A percentile compares a stretch with the other conserved stretches of the same genome.
phyloP scores from a whole-genome alignment of 2,888 invertebrate genomes.

The Caenorhabditis sulstoni region DNA sequence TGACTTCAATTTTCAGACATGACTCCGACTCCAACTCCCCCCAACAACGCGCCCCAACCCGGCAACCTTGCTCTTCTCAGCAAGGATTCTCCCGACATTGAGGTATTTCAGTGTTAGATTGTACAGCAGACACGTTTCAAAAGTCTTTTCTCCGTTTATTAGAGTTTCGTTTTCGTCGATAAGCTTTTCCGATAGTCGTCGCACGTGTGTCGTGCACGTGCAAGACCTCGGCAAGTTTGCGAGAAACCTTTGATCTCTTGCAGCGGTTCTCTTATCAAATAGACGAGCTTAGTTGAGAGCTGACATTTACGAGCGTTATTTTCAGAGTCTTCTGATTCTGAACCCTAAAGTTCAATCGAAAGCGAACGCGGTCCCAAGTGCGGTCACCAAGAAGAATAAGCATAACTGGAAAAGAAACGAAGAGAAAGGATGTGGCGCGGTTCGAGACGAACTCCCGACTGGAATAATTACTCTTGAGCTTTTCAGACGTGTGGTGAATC shows the following conservation, averaged over 20 bases:
- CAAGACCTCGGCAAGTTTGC: slow-evolving; percentile 13
- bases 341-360: slow-evolving; percentile 90
- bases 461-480: not conserved
- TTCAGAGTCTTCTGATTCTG: slow-evolving; percentile 89
- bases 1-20: slow-evolving; percentile 19
- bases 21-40: slow-evolving; percentile 38
- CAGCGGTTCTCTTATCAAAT: slow-evolving; percentile 2
- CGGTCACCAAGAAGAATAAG: slow-evolving; percentile 90
- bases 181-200: slow-evolving; percentile 25
- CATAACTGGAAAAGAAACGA: slow-evolving; percentile 95
- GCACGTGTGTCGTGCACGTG: slow-evolving; percentile 49
- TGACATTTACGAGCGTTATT: slow-evolving; percentile 66
- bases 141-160: not conserved
- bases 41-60: slow-evolving; percentile 24
- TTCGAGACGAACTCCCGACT: not conserved
- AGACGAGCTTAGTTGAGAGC: not conserved
- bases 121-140: not conserved
- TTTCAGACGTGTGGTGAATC: slow-evolving; percentile 83
- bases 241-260: slow-evolving; percentile 36
- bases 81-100: slow-evolving; percentile 72
- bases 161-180: slow-evolving; percentile 18
- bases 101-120: slow-evolving; percentile 52
- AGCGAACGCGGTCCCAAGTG: slow-evolving; percentile 90
- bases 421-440: slow-evolving; percentile 89
- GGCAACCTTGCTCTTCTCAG: slow-evolving; percentile 30